Evolutionary conservation across 2,888 invertebrate species (phyloP).

Genomic region (Agrotis exclamationis): DNA sequence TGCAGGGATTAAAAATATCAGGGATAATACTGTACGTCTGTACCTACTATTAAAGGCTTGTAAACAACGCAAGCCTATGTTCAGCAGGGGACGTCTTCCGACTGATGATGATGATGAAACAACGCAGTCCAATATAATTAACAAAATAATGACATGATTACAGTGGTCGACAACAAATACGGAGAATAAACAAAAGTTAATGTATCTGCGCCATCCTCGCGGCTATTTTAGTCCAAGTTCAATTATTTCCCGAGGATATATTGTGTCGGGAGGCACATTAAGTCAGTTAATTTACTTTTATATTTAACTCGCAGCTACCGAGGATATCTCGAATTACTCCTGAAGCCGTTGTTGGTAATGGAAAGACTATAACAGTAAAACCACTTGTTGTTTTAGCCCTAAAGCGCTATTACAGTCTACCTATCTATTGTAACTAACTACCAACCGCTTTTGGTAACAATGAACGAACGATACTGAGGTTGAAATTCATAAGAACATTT

Average conservation of each 20-base stretch:
- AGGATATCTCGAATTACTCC: constrained; percentile 71
- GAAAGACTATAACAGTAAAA: constrained; percentile 62
- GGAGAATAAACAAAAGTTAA: constrained; percentile 60
- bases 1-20: constrained; percentile 2
- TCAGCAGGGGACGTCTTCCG: too few relatives aligned
- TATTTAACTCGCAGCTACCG: constrained; percentile 69
- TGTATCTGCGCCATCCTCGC: constrained; percentile 41
- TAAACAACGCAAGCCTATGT: constrained; percentile 34
- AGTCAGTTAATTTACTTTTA: constrained; percentile 75
- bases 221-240: constrained; percentile 69
- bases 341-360: constrained; percentile 57
- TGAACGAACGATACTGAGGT: not conserved
- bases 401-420: constrained; percentile 26
- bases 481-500: constrained; percentile 1
- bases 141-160: constrained; percentile 53
- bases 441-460: constrained; percentile 1
- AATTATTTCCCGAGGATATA: constrained; percentile 70
- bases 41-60: constrained; percentile 25
- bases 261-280: constrained; percentile 56
- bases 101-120: too few relatives aligned
- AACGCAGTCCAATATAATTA: constrained; percentile 20
- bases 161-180: constrained; percentile 50
- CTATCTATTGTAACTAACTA: constrained; percentile 37
- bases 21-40: constrained; percentile 16
- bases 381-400: constrained; percentile 45